Evolutionary conservation across 2,113 vertebrate genomes (phyloP).

Genomic region (Vanacampus margaritifer): DNA sequence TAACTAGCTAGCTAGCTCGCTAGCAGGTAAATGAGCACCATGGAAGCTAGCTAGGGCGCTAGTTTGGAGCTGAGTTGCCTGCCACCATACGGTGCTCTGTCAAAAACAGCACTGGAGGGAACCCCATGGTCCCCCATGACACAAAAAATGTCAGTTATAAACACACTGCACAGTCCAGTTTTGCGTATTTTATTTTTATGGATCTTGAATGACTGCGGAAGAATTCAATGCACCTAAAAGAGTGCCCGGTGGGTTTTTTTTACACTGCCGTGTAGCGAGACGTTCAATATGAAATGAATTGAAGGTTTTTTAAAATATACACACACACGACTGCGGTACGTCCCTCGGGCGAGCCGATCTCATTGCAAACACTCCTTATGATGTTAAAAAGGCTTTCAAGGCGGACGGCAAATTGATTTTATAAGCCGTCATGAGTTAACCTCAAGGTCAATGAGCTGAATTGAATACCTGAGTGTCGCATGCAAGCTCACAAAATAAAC

Average conservation of each 20-base stretch:
- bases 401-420: constrained; percentile 14
- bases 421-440: constrained; percentile 7
- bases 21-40: no score
- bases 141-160: no score
- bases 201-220: not conserved
- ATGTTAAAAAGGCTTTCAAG: constrained; percentile 19
- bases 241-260: not conserved
- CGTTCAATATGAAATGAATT: not conserved
- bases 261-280: not conserved
- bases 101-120: no score
- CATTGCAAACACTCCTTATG: constrained; percentile 6
- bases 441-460: constrained; percentile 6
- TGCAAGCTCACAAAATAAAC: not conserved
- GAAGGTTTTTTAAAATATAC: not conserved
- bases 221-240: not conserved
- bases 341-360: constrained; percentile 2
- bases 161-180: not conserved
- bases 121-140: no score
- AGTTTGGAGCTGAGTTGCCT: no score
- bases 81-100: no score
- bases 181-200: not conserved
- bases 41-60: no score
- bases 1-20: no score
- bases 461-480: not conserved
- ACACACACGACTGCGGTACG: not conserved